Evolutionary conservation across 2,888 invertebrate genomes (phyloP), one percentile per base, ranked within the genome.

Genomic region (Athripsodes cinereus): DNA sequence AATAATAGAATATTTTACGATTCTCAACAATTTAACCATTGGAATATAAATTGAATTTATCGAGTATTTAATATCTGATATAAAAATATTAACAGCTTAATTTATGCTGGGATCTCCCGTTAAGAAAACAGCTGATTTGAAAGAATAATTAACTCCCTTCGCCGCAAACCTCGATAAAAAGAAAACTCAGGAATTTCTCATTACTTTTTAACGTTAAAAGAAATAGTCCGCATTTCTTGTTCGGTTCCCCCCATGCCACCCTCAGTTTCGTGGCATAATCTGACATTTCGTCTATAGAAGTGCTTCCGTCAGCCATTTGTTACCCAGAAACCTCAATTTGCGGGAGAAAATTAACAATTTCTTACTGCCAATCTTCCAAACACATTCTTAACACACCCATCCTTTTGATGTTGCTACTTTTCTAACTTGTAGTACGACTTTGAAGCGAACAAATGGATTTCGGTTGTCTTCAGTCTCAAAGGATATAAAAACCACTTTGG

Each of bases 251-350:
- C 19, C 21, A 19, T 47, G 6, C 47, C 47, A 47, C 19, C 21
- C 47, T 13, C 44, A 2, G 44, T 26, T 26, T 26, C 26, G 47
- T 21, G 22, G 50, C 16, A 16, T 50, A 50, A 50, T 50, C 50
- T 50, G 50, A 50, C 50, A 50, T 50, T 50, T 50, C 26, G 26
- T 50, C 50, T 26, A 50, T n/a, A 26, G 21, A 50, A 50, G 50
- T 50, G 50, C 50, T 50, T 50, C 50, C 26, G 22, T 50, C 22
- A 50, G 22, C 50, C 50, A 50, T 50, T 50, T 22, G 50, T 50
- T 50, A 50, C 50, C 2, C 22, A n/a, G 26, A 26, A 22, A 22
- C 26, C 50, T 50, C 22, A 50, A 50, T 50, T 50, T 22, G 26
- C 26, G 50, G 26, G 22, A 26, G 50, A 22, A 50, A 50, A 50